phyloP scores from a whole-genome alignment of 2,113 vertebrate genomes.

The Hippolais icterina region DNA sequence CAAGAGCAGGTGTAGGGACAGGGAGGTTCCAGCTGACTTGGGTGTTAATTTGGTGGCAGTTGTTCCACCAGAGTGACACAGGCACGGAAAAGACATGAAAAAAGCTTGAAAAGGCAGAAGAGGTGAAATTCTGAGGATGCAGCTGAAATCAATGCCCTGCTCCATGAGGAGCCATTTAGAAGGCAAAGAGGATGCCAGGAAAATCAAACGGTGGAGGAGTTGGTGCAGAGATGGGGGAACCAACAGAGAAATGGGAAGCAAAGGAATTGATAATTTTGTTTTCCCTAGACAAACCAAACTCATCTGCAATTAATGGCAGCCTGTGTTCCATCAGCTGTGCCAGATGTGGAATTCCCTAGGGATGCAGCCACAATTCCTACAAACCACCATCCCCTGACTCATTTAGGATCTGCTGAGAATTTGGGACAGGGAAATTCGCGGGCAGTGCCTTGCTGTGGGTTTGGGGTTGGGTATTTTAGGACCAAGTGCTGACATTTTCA shows the following conservation, averaged over 20 bases:
- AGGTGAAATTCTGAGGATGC: neutral
- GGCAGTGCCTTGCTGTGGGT: neutral
- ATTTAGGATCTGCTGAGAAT: neutral
- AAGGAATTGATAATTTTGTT: neutral
- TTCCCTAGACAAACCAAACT: neutral
- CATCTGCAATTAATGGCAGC: neutral
- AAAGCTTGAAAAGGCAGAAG: neutral
- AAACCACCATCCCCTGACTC: rapidly evolving
- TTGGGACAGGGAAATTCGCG: neutral
- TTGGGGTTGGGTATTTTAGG: neutral
- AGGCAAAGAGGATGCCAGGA: neutral
- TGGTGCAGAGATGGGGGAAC: rapidly evolving
- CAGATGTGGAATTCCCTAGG: neutral
- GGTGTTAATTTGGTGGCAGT: neutral
- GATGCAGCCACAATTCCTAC: neutral
- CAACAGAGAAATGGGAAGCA: neutral
- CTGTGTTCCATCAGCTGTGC: neutral
- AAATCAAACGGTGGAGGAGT: neutral
- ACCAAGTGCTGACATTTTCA: neutral
- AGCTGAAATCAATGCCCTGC: neutral
- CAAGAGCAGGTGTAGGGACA: neutral
- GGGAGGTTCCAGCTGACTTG: neutral
- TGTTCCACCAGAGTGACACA: neutral
- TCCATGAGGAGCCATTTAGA: neutral
- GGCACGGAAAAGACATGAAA: neutral